A percentile compares a stretch with the other conserved stretches of the same genome.
Evolutionary conservation across 2,797 vertebrate genomes (phyloP).

Genomic region (Nyctalus aviator): DNA sequence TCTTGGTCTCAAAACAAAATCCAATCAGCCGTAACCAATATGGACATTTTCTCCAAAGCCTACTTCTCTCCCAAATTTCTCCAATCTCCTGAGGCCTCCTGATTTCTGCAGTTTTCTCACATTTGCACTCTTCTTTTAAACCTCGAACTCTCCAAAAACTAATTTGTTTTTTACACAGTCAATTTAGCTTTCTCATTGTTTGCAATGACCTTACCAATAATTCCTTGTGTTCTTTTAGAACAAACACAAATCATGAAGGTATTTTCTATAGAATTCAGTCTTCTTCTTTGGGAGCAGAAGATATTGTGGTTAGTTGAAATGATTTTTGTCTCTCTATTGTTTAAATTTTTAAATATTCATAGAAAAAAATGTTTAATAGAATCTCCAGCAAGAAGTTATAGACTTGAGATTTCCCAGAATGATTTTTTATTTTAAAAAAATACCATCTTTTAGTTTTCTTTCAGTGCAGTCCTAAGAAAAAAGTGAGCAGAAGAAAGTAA

Average conservation of each 20-base stretch:
- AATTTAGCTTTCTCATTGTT: background rate
- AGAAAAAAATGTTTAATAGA: background rate
- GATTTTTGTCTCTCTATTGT: background rate
- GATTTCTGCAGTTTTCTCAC: background rate
- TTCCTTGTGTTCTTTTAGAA: background rate
- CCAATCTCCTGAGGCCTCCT: background rate
- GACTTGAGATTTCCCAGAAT: background rate
- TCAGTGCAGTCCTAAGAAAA: background rate
- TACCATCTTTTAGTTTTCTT: background rate
- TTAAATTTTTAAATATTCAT: constrained; percentile 44
- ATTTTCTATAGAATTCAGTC: constrained; percentile 21
- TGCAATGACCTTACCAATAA: background rate
- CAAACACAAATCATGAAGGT: constrained; percentile 5
- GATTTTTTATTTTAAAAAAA: background rate
- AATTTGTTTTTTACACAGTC: background rate
- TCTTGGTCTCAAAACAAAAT: background rate
- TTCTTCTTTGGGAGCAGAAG: background rate
- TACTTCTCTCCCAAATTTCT: background rate
- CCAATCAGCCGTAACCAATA: background rate
- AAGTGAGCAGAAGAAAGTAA: background rate
- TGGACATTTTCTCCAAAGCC: background rate
- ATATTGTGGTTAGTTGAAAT: background rate
- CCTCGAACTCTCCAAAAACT: background rate
- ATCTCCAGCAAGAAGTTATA: background rate
- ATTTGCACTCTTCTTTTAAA: background rate